phyloP scores from a whole-genome alignment of 2,888 invertebrate genomes.

The Noctua janthina region DNA sequence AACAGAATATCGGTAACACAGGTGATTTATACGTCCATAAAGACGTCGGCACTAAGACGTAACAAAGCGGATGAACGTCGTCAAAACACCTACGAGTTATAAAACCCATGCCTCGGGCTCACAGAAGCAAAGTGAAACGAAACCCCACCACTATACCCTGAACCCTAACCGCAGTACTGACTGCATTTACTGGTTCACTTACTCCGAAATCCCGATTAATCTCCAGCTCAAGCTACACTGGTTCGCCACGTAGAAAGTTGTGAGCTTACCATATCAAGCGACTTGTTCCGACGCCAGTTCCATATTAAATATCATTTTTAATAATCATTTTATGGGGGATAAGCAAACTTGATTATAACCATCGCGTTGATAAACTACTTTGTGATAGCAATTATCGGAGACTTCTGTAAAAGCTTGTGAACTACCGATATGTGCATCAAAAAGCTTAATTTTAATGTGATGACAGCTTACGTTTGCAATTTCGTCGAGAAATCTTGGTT shows the following conservation, averaged over 20 bases:
- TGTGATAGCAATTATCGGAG: constrained; percentile 34
- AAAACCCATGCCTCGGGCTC: constrained; percentile 80
- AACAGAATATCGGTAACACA: constrained; percentile 63
- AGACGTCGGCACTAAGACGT: constrained; percentile 73
- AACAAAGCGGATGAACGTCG: constrained; percentile 74
- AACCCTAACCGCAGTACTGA: constrained; percentile 62
- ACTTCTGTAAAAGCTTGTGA: constrained; percentile 22
- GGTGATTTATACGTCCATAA: constrained; percentile 73
- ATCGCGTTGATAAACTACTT: constrained; percentile 59
- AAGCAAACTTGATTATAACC: constrained; percentile 63
- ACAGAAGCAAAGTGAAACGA: constrained; percentile 85
- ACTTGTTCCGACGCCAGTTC: constrained; percentile 72
- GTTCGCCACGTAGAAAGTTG: constrained; percentile 81
- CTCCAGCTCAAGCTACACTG: constrained; percentile 72
- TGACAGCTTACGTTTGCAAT: constrained; percentile 22
- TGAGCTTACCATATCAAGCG: constrained; percentile 82
- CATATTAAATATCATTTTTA: constrained; percentile 79
- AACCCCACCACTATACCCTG: constrained; percentile 70
- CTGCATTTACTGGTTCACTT: constrained; percentile 8
- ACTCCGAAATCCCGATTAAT: constrained; percentile 43
- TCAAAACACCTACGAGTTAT: constrained; percentile 79
- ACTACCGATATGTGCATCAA: constrained; percentile 30
- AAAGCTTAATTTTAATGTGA: constrained; percentile 39
- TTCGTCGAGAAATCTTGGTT: constrained; percentile 50
- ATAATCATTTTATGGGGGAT: constrained; percentile 70